Evolutionary conservation across 2,797 vertebrate species (phyloP).

Genomic region (Helostoma temminkii): DNA sequence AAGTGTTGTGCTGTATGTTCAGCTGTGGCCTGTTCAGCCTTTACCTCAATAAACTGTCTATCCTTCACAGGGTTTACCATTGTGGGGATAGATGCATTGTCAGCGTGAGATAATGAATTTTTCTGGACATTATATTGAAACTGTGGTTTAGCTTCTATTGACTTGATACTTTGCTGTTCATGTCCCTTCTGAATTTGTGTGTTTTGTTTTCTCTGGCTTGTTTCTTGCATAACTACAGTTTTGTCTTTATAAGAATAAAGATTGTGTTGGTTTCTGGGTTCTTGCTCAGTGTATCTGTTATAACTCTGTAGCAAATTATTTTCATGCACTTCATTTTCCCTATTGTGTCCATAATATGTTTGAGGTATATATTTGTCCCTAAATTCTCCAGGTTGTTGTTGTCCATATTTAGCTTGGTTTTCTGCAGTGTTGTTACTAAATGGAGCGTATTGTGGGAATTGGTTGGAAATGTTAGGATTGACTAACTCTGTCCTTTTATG

Average conservation of each 20-base stretch:
- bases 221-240: slow-evolving; percentile 42
- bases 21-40: slow-evolving; percentile 40
- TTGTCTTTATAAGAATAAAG: slow-evolving; percentile 37
- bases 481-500: slow-evolving; percentile 24
- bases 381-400: slow-evolving; percentile 31
- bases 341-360: slow-evolving; percentile 37
- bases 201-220: slow-evolving; percentile 50
- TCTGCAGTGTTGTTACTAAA: slow-evolving; percentile 14
- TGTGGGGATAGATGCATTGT: slow-evolving; percentile 24
- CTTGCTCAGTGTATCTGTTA: slow-evolving; percentile 43
- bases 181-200: slow-evolving; percentile 35
- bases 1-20: slow-evolving; percentile 46
- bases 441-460: slow-evolving; percentile 34
- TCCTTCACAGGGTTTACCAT: slow-evolving; percentile 39
- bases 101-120: slow-evolving; percentile 30
- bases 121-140: slow-evolving; percentile 40
- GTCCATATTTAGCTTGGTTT: slow-evolving; percentile 45
- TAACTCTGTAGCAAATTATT: slow-evolving; percentile 33
- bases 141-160: slow-evolving; percentile 25
- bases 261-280: slow-evolving; percentile 44
- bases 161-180: slow-evolving; percentile 38
- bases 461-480: slow-evolving; percentile 39
- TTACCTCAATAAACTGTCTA: slow-evolving; percentile 45
- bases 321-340: slow-evolving; percentile 44
- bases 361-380: slow-evolving; percentile 38